Conservation (phyloP, 2,888 invertebrate species). For the Euplexia lucipara region DNA sequence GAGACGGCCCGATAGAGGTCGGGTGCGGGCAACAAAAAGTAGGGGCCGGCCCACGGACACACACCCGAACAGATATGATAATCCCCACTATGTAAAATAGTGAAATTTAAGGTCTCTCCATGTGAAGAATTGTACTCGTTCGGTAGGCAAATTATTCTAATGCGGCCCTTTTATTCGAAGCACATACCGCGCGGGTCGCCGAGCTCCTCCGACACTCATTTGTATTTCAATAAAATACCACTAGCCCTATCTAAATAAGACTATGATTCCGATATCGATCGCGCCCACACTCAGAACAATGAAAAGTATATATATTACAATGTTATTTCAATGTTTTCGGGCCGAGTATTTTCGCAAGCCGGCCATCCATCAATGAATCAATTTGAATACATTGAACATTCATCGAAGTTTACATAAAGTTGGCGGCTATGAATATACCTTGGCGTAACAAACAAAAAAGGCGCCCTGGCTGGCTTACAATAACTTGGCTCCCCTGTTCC, state of each 20-base stretch:
- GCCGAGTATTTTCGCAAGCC: constrained; percentile 77
- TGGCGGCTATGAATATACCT: constrained; percentile 75
- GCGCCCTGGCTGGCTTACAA: constrained; percentile 68
- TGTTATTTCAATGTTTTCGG: constrained; percentile 80
- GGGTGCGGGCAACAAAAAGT: constrained; percentile 89
- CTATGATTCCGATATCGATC: constrained; percentile 79
- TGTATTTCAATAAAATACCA: constrained; percentile 90
- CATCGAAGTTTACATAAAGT: constrained; percentile 81
- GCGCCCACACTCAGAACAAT: constrained; percentile 61
- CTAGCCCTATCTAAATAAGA: constrained; percentile 89
- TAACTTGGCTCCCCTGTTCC: constrained; percentile 70
- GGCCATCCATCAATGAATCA: constrained; percentile 84
- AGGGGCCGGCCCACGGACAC: constrained; percentile 78
- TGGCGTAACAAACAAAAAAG: constrained; percentile 76
- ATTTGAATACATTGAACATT: constrained; percentile 86
- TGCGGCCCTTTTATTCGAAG: constrained; percentile 90
- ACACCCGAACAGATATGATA: constrained; percentile 89
- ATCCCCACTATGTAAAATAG: constrained; percentile 91
- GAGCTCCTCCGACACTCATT: constrained; percentile 85
- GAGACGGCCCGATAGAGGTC: constrained; percentile 88
- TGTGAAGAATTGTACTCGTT: constrained; percentile 90
- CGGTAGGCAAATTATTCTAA: constrained; percentile 90
- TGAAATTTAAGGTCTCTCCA: constrained; percentile 90
- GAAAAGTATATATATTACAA: constrained; percentile 71
- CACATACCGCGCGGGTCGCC: constrained; percentile 85